Percentiles rank a stretch among this genome's conserved stretches.
Conservation (phyloP, 2,797 vertebrate species). For the Gobionotothen gibberifrons region DNA sequence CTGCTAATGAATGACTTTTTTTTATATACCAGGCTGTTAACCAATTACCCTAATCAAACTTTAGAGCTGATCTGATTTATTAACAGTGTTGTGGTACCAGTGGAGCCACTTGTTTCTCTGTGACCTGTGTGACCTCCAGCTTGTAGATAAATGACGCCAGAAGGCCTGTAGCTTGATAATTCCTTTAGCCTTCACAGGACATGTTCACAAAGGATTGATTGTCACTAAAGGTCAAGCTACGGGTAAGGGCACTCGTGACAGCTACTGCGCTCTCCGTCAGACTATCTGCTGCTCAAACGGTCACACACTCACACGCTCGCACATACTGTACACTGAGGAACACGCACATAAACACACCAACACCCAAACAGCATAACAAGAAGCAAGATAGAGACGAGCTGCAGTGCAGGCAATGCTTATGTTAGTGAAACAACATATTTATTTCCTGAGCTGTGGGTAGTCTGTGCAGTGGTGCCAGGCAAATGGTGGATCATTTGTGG, state of each 20-base stretch:
- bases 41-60: constrained; percentile 45
- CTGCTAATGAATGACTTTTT: constrained; percentile 1
- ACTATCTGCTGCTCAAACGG: constrained; percentile 47
- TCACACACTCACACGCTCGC: constrained; percentile 28
- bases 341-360: constrained; percentile 13
- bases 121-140: constrained; percentile 60
- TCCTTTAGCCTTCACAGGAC: constrained; percentile 69
- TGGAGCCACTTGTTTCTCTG: constrained; percentile 55
- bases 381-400: constrained; percentile 24
- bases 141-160: constrained; percentile 62
- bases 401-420: constrained; percentile 19
- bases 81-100: constrained; percentile 48
- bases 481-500: constrained; percentile 60
- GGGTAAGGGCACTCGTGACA: constrained; percentile 68
- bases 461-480: constrained; percentile 47
- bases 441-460: constrained; percentile 41
- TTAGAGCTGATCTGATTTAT: constrained; percentile 51
- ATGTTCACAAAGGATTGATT: constrained; percentile 72
- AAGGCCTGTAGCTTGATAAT: constrained; percentile 62
- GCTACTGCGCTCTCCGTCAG: constrained; percentile 41
- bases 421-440: constrained; percentile 26
- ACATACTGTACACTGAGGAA: constrained; percentile 18
- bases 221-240: constrained; percentile 68
- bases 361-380: constrained; percentile 17
- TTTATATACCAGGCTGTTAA: constrained; percentile 22